phyloP scores from a whole-genome alignment of 1,140 invertebrate species.

The Semibalanus balanoides region DNA sequence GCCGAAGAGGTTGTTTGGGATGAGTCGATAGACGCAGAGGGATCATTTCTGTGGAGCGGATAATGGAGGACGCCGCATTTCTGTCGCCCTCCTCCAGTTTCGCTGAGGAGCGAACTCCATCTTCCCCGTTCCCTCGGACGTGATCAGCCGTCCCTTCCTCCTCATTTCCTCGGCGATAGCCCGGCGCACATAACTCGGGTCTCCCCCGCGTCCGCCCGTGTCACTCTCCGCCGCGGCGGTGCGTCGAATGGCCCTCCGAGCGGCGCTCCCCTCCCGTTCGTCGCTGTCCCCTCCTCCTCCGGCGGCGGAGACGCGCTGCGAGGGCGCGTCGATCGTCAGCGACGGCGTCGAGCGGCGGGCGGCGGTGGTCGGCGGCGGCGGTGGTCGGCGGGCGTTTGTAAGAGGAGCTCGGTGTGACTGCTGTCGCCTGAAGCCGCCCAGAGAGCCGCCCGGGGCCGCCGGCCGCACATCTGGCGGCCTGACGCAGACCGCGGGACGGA shows the following conservation, averaged over 20 bases:
- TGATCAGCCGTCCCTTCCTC: no score
- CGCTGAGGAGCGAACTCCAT: no score
- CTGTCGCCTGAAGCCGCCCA: constrained; percentile 6
- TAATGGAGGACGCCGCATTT: no score
- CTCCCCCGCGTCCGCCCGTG: constrained; percentile 11
- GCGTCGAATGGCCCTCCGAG: not conserved
- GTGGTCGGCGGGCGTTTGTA: constrained; percentile 14
- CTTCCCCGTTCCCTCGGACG: no score
- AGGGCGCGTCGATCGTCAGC: constrained; percentile 7
- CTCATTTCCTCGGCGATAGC: no score
- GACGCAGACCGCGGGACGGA: not conserved
- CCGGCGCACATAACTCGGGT: no score
- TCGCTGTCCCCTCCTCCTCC: not conserved
- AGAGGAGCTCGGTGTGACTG: constrained; percentile 6
- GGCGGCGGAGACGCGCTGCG: constrained; percentile 12
- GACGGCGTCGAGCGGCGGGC: not conserved
- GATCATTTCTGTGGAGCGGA: no score
- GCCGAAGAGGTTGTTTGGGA: no score
- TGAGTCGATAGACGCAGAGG: no score
- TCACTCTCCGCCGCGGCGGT: constrained; percentile 4
- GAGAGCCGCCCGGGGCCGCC: constrained; percentile 12
- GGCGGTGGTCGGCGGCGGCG: not conserved
- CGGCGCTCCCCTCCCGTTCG: not conserved
- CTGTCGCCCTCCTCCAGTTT: no score
- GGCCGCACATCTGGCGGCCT: constrained; percentile 3